Conservation (phyloP, 2,113 vertebrate species). For the Hemibagrus wyckioides region DNA sequence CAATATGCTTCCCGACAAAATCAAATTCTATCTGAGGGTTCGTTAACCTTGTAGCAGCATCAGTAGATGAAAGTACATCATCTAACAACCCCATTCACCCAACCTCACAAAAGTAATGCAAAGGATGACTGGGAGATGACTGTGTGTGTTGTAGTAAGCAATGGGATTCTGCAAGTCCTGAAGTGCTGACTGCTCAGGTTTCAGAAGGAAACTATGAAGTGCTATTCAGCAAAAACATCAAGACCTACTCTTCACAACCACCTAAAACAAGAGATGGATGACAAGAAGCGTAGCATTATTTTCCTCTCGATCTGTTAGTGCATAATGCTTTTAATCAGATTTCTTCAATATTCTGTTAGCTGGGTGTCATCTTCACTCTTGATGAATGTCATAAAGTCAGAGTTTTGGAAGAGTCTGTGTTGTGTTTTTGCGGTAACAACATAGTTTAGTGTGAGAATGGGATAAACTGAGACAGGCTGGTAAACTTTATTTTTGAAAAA, state of each 20-base stretch:
- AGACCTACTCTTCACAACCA: slow-evolving; percentile 45
- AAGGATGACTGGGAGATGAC: slow-evolving; percentile 15
- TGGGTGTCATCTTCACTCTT: slow-evolving; percentile 3
- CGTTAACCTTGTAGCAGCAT: neutral
- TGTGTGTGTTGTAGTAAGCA: neutral
- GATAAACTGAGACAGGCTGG: neutral
- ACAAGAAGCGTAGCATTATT: slow-evolving; percentile 24
- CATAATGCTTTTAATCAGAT: slow-evolving; percentile 27
- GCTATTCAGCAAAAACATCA: slow-evolving; percentile 50
- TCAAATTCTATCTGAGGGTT: neutral
- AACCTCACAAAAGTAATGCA: neutral
- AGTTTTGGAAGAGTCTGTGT: neutral
- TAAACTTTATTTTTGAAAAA: neutral
- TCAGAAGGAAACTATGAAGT: slow-evolving; percentile 22
- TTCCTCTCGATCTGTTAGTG: neutral
- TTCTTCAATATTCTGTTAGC: slow-evolving; percentile 27
- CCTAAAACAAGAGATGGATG: slow-evolving; percentile 29
- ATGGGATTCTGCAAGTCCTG: slow-evolving; percentile 2
- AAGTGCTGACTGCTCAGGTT: slow-evolving; percentile 47
- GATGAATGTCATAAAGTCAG: slow-evolving; percentile 13
- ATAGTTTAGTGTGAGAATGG: neutral
- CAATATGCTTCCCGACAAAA: neutral
- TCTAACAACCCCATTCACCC: neutral
- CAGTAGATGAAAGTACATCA: neutral
- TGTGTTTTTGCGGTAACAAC: neutral